Evolutionary conservation across 1,140 invertebrate species (phyloP).

Genomic region (Calephelis nemesis): DNA sequence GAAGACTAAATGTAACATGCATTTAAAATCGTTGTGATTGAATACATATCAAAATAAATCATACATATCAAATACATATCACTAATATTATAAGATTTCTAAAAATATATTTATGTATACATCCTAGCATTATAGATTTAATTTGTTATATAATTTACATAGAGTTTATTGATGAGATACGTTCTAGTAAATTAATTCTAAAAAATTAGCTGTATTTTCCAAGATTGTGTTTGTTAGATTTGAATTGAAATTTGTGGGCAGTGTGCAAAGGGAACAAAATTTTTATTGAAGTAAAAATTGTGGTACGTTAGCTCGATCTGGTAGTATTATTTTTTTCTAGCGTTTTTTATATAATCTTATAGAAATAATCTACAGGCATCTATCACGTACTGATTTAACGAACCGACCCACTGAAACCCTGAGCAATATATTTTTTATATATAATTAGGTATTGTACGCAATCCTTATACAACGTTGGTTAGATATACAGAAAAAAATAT

Average conservation of each 20-base stretch:
- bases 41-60: slow-evolving; percentile 65
- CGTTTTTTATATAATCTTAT: slow-evolving; percentile 50
- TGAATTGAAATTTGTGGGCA: slow-evolving; percentile 34
- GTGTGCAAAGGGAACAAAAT: slow-evolving; percentile 50
- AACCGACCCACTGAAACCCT: slow-evolving; percentile 73
- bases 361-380: slow-evolving; percentile 53
- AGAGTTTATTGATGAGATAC: slow-evolving; percentile 31
- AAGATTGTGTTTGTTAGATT: slow-evolving; percentile 26
- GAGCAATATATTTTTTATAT: slow-evolving; percentile 78
- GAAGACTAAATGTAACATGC: slow-evolving; percentile 81
- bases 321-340: slow-evolving; percentile 40
- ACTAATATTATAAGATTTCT: slow-evolving; percentile 64
- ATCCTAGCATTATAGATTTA: slow-evolving; percentile 42
- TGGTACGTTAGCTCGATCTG: slow-evolving; percentile 33
- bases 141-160: slow-evolving; percentile 50
- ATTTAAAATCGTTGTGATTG: slow-evolving; percentile 51
- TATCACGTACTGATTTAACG: slow-evolving; percentile 67
- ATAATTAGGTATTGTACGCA: slow-evolving; percentile 71
- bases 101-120: slow-evolving; percentile 72
- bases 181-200: slow-evolving; percentile 24
- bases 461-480: slow-evolving; percentile 68
- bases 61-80: slow-evolving; percentile 70
- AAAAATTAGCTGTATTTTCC: slow-evolving; percentile 35
- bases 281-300: slow-evolving; percentile 37
- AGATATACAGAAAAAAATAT: slow-evolving; percentile 64